Evolutionary conservation across 2,797 vertebrate species (phyloP).

Genomic region (Acestrorhynchus altus): DNA sequence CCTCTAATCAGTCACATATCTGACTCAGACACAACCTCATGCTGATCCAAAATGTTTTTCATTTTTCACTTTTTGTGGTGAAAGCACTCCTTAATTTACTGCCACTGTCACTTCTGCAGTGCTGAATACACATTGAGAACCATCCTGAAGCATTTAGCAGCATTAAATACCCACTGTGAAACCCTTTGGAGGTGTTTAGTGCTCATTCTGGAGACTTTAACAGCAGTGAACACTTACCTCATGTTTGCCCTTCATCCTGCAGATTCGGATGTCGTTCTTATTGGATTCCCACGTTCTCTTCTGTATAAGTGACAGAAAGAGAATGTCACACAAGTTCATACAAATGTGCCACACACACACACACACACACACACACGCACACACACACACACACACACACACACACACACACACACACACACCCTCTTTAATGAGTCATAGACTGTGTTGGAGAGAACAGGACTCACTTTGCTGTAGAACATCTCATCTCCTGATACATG

Average conservation of each 20-base stretch:
- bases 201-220: neutral
- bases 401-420: neutral
- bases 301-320: conserved; percentile 67
- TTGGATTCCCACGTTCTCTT: conserved; percentile 95
- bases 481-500: conserved; percentile 84
- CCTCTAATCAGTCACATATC: no score
- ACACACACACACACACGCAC: conserved; percentile 7
- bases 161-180: neutral
- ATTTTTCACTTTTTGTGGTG: no score
- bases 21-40: no score
- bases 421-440: neutral
- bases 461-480: conserved; percentile 90
- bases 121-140: neutral
- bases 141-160: conserved; percentile 11
- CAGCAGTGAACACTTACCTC: conserved; percentile 78
- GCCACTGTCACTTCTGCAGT: neutral
- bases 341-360: neutral
- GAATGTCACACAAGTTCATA: neutral
- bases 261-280: conserved; percentile 94
- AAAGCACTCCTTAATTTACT: no score
- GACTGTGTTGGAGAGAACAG: conserved; percentile 11
- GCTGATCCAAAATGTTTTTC: no score
- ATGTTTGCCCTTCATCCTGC: conserved; percentile 96
- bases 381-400: conserved; percentile 11
- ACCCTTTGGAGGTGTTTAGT: conserved; percentile 9